Evolutionary conservation across 2,888 invertebrate species (phyloP).

Genomic region (Rhopalosiphum nymphaeae): DNA sequence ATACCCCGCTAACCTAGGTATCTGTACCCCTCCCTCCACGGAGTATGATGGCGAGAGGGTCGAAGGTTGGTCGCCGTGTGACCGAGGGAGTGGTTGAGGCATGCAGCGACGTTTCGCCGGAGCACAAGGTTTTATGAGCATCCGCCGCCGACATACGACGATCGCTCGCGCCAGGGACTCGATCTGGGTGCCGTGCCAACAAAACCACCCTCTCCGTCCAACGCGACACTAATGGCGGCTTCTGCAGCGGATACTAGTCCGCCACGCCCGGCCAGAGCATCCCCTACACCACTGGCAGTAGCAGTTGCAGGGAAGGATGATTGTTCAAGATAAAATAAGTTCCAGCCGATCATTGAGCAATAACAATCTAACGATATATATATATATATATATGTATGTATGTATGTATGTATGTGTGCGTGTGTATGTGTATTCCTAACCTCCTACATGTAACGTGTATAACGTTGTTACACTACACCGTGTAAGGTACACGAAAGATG

Average conservation of each 20-base stretch:
- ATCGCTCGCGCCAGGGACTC: constrained; percentile 56
- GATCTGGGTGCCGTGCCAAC: constrained; percentile 52
- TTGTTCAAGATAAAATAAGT: constrained; percentile 24
- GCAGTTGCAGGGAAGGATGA: background rate
- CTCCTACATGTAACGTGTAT: background rate
- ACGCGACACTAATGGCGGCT: constrained; percentile 42
- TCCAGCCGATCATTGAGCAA: background rate
- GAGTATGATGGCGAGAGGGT: background rate
- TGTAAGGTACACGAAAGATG: background rate
- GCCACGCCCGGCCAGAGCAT: background rate
- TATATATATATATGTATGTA: too few species aligned
- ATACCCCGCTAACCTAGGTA: background rate
- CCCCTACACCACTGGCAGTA: background rate
- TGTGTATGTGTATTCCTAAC: too few species aligned
- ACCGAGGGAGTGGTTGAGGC: background rate
- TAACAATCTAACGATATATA: background rate
- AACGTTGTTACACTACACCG: background rate
- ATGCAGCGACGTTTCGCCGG: constrained; percentile 19
- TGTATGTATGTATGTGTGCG: too few species aligned
- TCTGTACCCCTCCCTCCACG: background rate
- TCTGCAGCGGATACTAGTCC: constrained; percentile 13
- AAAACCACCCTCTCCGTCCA: constrained; percentile 22
- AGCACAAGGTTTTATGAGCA: constrained; percentile 45
- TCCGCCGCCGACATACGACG: constrained; percentile 47
- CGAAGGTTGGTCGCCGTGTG: background rate